Evolutionary conservation across 2,797 vertebrate genomes (phyloP), one percentile per base, ranked within the genome.

Genomic region (Tapirus indicus): DNA sequence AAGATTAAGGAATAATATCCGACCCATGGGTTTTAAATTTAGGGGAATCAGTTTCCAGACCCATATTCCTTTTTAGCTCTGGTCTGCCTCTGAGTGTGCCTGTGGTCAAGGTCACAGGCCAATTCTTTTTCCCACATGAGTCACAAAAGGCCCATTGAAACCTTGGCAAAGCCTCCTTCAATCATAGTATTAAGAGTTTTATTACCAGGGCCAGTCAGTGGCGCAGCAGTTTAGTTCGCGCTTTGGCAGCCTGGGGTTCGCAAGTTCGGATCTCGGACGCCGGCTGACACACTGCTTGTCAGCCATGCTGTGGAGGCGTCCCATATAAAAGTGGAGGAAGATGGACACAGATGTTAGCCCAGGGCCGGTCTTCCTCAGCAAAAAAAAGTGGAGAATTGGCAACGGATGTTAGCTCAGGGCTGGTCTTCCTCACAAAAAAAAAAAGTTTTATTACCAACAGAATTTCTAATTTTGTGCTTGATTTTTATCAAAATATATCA

Each of bases 81-180:
- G 5, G 29, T 9, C 44, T 29, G 5, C 78, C 23, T 3, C 8
- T 25, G 23, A 8, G 2, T 9, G 1, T 13, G 23, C 20, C 49
- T 44, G 20, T 25, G 60, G 20, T 35, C 8, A 12, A 14, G 52
- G 58, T 44, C 68, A n/a, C 0, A 0, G 4, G 23, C 2, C 13
- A 16, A 13, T 21, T 25, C 62, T 7, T 58, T n/a, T 44, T 7
- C 27, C 29, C 54, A 4, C 29, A 2, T n/a, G 16, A 25, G 18
- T 5, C n/a, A 7, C 21, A 41, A 7, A 54, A 14, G 18, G n/a
- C 35, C 9, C 17, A 0, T 1, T 5, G 6, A 21, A n/a, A 38
- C 3, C 0, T 4, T 47, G 52, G 11, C 74, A 68, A 18, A 23
- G 4, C 14, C 32, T 14, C 49, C 75, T 49, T 8, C 6, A 6